phyloP scores from a whole-genome alignment of 2,797 vertebrate genomes.

The Naso thynnoides region DNA sequence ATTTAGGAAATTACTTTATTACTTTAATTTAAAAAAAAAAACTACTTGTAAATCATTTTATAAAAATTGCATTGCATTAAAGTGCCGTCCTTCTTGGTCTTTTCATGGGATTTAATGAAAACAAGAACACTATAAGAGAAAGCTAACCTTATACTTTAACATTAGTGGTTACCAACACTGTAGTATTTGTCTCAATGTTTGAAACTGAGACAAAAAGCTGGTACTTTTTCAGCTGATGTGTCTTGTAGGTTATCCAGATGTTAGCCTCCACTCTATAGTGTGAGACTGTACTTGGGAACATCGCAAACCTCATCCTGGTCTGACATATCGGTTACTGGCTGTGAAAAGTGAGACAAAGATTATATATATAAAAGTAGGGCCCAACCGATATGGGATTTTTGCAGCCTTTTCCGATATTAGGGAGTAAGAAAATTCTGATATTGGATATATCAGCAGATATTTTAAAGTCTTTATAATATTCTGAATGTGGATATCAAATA shows the following conservation, averaged over 20 bases:
- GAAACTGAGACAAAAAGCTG: slow-evolving; percentile 2
- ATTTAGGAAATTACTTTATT: not conserved
- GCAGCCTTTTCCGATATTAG: too few species aligned
- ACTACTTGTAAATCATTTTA: not conserved
- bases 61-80: too few species aligned
- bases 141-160: not conserved
- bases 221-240: not conserved
- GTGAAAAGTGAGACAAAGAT: not conserved
- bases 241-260: not conserved
- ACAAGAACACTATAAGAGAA: not conserved
- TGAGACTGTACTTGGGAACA: not conserved
- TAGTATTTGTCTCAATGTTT: not conserved
- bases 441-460: too few species aligned
- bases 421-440: too few species aligned
- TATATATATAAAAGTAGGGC: too few species aligned
- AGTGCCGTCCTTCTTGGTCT: not conserved
- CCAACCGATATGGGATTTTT: too few species aligned
- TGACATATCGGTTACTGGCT: not conserved
- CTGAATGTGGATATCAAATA: too few species aligned
- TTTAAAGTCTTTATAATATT: too few species aligned
- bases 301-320: not conserved
- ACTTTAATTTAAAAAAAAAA: not conserved
- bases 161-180: not conserved
- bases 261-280: not conserved
- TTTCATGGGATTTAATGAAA: slow-evolving; percentile 23